Evolutionary conservation across 2,113 vertebrate genomes (phyloP).

Genomic region (Trachemys scripta): DNA sequence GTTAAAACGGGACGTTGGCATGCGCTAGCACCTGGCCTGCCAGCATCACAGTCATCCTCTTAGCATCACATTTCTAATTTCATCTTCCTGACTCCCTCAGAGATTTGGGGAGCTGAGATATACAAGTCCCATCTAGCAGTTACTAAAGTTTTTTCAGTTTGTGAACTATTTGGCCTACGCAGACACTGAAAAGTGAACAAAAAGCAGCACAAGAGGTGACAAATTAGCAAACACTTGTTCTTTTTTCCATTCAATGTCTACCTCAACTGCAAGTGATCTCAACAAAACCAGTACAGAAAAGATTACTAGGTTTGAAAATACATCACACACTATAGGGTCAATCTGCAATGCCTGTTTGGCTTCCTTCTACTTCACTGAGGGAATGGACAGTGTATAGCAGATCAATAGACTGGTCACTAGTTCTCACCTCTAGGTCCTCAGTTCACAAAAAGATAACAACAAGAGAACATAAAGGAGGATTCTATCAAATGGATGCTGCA

Average conservation of each 20-base stretch:
- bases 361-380: background rate
- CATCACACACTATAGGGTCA: background rate
- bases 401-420: background rate
- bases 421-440: background rate
- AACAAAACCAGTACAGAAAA: conserved; percentile 17
- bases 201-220: background rate
- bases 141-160: background rate
- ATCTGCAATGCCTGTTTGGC: background rate
- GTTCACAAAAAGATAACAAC: background rate
- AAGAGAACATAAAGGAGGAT: background rate
- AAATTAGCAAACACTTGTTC: conserved; percentile 17
- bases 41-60: too few relatives aligned
- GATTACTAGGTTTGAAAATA: background rate
- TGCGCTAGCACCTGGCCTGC: too few relatives aligned
- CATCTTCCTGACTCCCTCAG: conserved; percentile 18
- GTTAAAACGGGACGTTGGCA: too few relatives aligned
- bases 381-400: background rate
- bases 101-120: background rate
- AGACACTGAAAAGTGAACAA: background rate
- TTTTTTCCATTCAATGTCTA: background rate
- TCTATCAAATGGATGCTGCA: background rate
- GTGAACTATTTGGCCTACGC: conserved; percentile 3
- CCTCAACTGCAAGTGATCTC: conserved; percentile 27
- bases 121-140: background rate
- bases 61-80: background rate